Evolutionary conservation across 2,888 invertebrate species (phyloP).

Genomic region (Ephialtes manifestator): DNA sequence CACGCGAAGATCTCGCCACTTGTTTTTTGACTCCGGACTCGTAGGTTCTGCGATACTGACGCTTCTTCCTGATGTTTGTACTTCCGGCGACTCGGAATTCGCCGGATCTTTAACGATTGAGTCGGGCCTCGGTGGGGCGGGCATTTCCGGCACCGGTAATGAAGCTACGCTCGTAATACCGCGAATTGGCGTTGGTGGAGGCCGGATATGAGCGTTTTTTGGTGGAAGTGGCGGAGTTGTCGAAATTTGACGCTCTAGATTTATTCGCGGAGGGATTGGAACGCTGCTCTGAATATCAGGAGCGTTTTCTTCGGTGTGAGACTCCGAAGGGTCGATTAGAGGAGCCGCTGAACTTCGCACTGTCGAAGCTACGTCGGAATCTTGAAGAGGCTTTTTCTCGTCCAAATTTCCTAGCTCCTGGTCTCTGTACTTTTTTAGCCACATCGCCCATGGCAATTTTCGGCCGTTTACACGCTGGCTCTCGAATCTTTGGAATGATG

Average conservation of each 20-base stretch:
- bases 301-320: background rate
- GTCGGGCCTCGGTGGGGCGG: slow-evolving; percentile 84
- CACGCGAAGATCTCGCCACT: slow-evolving; percentile 73
- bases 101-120: slow-evolving; percentile 74
- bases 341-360: slow-evolving; percentile 40
- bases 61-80: slow-evolving; percentile 40
- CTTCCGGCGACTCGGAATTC: slow-evolving; percentile 51
- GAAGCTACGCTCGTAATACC: slow-evolving; percentile 80
- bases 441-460: slow-evolving; percentile 91
- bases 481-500: slow-evolving; percentile 92
- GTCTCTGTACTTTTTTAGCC: slow-evolving; percentile 82
- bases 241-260: slow-evolving; percentile 79
- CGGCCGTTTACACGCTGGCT: slow-evolving; percentile 91
- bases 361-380: slow-evolving; percentile 42
- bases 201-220: slow-evolving; percentile 81
- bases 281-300: slow-evolving; percentile 16
- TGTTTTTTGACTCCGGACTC: slow-evolving; percentile 36
- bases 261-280: slow-evolving; percentile 62
- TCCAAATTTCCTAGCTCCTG: slow-evolving; percentile 80
- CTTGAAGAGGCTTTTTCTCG: slow-evolving; percentile 79
- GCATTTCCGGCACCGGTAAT: slow-evolving; percentile 82
- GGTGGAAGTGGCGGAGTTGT: slow-evolving; percentile 84
- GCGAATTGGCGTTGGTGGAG: slow-evolving; percentile 83
- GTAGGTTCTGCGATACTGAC: slow-evolving; percentile 48
- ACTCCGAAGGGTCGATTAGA: slow-evolving; percentile 38